These are phyloP conservation scores for Isurus oxyrinchus DNA, from an alignment of 2,113 vertebrate species.

Conservation along the genomic window DNA sequence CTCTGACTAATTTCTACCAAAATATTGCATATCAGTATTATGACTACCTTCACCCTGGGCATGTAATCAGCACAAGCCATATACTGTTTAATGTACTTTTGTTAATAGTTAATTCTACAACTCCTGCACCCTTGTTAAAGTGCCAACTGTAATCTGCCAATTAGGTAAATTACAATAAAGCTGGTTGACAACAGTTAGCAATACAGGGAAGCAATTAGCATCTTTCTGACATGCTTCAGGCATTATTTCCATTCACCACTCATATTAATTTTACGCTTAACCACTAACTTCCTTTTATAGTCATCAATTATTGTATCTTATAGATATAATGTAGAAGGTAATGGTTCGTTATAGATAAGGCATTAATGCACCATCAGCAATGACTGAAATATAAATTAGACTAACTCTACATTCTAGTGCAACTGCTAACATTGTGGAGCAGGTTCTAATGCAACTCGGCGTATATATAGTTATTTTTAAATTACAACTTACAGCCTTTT, in stretches of 20 bases:
- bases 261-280: neutral
- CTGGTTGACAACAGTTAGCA: neutral
- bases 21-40: neutral
- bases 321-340: neutral
- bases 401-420: neutral
- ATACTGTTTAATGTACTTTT: neutral
- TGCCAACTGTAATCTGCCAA: neutral
- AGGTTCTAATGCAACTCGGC: neutral
- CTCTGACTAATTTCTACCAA: neutral
- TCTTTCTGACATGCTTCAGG: neutral
- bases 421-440: neutral
- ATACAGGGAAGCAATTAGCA: neutral
- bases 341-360: neutral
- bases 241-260: neutral
- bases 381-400: neutral
- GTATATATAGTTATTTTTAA: neutral
- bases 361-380: neutral
- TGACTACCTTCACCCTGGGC: neutral
- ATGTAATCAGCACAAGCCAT: neutral
- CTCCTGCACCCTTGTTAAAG: neutral
- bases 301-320: neutral
- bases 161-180: neutral
- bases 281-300: neutral
- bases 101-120: neutral
- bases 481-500: neutral